Base-by-base conservation (phyloP, 2,888 invertebrate genomes). In the Pantelozetes paolii region DNA sequence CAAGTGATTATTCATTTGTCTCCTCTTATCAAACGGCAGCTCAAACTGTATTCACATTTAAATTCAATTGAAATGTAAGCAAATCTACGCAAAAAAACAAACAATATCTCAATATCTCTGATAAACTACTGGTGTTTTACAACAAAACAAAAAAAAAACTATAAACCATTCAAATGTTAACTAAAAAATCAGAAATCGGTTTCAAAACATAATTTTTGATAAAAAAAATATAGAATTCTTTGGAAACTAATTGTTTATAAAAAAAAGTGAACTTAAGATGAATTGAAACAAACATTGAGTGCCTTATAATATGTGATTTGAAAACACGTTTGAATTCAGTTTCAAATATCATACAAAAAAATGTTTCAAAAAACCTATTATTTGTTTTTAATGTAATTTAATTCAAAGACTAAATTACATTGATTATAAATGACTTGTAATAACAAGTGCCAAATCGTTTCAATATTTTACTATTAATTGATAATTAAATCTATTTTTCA, bases 371-470 rank as follows among this genome's bases (percentile, higher is more conserved):
- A 59, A n/a, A n/a, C n/a, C 59, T 28, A 59, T n/a, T 32, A n/a
- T 54, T 20, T n/a, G 18, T 20, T n/a, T 23, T 23, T 67, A 42
- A 67, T 67, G 67, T 67, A 67, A 67, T 67, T 67, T 59, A 59
- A 54, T 23, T 54, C 54, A 32, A 59, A 48, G 18, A 30, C 30
- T 59, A 32, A 59, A 40, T 67, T 32, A 36, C 42, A 67, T 40
- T 67, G 40, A 36, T 40, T 62, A 32, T 62, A 11, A 1, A n/a
- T n/a, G 20, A 67, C 67, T 67, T 67, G 67, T 67, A 67, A 67
- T 67, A n/a, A 67, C 67, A 67, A 67, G 67, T 67, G 67, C 67
- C 67, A 67, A 67, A 67, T 67, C 40, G 40, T 62, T 62, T 62
- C 62, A 62, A 62, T 62, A 54, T 54, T 62, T 62, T 62, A 62